Percentiles rank a stretch among this genome's conserved stretches.
These are phyloP conservation scores for Caenorhabditis remanei DNA, from an alignment of 1,140 invertebrate genomes.

Conservation along the genomic window DNA sequence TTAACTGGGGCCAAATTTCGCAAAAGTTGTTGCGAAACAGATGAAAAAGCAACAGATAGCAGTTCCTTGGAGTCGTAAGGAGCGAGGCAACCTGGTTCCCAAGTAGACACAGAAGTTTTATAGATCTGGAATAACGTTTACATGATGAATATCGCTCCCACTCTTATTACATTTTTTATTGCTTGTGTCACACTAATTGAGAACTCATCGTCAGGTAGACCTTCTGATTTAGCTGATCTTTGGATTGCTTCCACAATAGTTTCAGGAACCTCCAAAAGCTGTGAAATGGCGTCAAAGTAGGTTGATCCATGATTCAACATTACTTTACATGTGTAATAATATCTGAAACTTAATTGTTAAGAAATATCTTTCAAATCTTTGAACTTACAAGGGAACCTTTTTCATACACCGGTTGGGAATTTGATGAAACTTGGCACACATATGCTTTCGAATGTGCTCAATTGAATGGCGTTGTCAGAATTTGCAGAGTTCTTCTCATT, in stretches of 20 bases:
- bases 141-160: not conserved
- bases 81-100: constrained; percentile 32
- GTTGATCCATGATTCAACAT: not conserved
- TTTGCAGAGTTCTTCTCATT: too few relatives aligned
- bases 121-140: not conserved
- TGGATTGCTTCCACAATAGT: constrained; percentile 18
- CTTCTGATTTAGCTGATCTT: constrained; percentile 12
- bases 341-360: not conserved
- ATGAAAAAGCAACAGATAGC: constrained; percentile 14
- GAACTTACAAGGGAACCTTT: too few relatives aligned
- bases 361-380: not conserved
- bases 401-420: too few relatives aligned
- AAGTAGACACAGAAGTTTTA: not conserved
- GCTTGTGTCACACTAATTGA: constrained; percentile 24
- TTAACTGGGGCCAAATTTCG: constrained; percentile 51
- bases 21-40: constrained; percentile 41
- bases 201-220: constrained; percentile 23
- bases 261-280: constrained; percentile 14
- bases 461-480: too few relatives aligned
- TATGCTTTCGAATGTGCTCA: too few relatives aligned
- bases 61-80: constrained; percentile 43
- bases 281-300: constrained; percentile 21
- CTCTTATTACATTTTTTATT: not conserved
- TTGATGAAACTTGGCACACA: too few relatives aligned
- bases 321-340: constrained; percentile 29